Conservation (phyloP, 2,888 invertebrate genomes). For the Neuroscelio doddi region DNA sequence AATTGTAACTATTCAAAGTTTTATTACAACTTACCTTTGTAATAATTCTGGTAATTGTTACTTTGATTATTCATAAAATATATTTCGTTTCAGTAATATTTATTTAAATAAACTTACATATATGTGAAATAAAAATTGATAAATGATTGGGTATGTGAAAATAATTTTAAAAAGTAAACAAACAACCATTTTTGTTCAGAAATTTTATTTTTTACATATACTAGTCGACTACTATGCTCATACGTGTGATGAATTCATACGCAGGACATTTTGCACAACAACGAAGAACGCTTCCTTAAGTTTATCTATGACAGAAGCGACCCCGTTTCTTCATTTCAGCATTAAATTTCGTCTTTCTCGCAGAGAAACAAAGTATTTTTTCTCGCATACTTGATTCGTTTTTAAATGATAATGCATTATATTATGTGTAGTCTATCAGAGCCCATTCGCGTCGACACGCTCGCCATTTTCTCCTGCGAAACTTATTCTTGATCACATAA, state of each 20-base stretch:
- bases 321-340: conserved; percentile 47
- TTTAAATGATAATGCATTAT: conserved; percentile 63
- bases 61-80: not conserved
- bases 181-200: conserved; percentile 65
- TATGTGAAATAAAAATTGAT: too few relatives aligned
- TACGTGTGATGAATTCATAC: conserved; percentile 61
- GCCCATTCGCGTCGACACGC: conserved; percentile 62
- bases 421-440: conserved; percentile 64
- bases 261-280: conserved; percentile 60
- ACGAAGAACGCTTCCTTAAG: conserved; percentile 54
- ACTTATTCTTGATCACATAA: conserved; percentile 6
- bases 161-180: too few relatives aligned
- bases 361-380: conserved; percentile 40
- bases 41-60: not conserved
- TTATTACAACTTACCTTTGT: not conserved
- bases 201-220: conserved; percentile 72
- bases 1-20: not conserved
- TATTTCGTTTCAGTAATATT: not conserved
- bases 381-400: conserved; percentile 42
- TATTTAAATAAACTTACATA: not conserved
- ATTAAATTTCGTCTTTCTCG: conserved; percentile 37
- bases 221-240: conserved; percentile 70
- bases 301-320: conserved; percentile 46
- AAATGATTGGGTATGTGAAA: conserved; percentile 6
- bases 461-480: conserved; percentile 53